Conservation (phyloP, 1,140 invertebrate genomes). For the Solenopsis invicta region DNA sequence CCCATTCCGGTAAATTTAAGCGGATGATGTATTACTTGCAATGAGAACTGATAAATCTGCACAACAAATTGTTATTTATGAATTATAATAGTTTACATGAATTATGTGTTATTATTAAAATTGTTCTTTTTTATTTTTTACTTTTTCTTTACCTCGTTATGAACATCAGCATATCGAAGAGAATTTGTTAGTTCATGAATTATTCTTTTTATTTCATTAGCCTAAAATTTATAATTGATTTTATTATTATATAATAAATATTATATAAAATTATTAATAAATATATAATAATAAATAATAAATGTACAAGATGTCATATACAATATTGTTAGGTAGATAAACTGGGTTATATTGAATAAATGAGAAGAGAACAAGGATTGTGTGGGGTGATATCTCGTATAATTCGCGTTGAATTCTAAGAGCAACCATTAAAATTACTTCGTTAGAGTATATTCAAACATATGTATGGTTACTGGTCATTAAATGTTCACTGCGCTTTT, state of each 20-base stretch:
- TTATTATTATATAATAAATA: background rate
- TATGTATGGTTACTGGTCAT: no score
- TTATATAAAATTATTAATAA: background rate
- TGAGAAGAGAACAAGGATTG: no score
- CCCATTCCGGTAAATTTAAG: slow-evolving; percentile 29
- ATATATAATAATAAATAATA: background rate
- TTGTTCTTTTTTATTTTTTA: no score
- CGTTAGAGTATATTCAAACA: no score
- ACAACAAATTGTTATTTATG: background rate
- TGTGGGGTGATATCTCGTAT: no score
- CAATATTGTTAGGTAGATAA: no score
- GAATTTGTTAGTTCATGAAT: slow-evolving; percentile 7
- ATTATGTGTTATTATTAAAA: background rate
- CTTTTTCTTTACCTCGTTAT: background rate
- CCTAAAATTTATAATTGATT: slow-evolving; percentile 23
- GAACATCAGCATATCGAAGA: slow-evolving; percentile 12
- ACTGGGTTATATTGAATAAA: no score
- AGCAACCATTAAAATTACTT: no score
- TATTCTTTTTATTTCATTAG: slow-evolving; percentile 24
- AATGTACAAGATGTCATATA: background rate
- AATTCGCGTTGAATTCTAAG: no score
- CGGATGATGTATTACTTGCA: slow-evolving; percentile 17
- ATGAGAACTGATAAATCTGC: slow-evolving; percentile 16
- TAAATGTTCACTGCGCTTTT: no score
- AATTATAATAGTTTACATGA: background rate